phyloP scores from a whole-genome alignment of 2,113 vertebrate species.

The Pholis gunnellus region DNA sequence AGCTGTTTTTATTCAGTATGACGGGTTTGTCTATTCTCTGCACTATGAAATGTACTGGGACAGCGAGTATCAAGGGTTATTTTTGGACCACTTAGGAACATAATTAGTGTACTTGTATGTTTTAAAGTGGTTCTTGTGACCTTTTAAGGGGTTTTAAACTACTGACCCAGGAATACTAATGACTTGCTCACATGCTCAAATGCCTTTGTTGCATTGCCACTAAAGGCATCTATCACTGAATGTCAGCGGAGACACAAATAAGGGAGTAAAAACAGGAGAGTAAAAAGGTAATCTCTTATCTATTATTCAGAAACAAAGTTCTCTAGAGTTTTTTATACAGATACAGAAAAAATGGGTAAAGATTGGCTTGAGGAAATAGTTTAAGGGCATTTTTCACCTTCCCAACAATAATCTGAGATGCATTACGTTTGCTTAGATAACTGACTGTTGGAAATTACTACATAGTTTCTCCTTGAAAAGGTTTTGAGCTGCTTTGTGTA shows the following conservation, averaged over 20 bases:
- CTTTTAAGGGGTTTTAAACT: background rate
- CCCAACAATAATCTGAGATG: conserved; percentile 1
- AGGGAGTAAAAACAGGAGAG: background rate
- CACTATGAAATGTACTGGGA: background rate
- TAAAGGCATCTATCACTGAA: conserved; percentile 5
- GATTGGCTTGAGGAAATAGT: background rate
- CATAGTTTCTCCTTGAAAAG: background rate
- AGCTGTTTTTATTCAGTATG: background rate
- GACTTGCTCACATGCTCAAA: conserved; percentile 1
- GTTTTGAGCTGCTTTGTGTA: background rate
- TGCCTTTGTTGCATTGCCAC: background rate
- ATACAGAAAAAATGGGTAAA: background rate
- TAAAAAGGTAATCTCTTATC: background rate
- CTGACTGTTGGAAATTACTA: background rate
- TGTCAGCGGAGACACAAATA: background rate
- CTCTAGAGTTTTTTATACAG: too few relatives aligned
- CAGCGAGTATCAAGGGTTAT: background rate
- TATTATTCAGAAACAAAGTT: background rate
- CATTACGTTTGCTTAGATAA: conserved; percentile 5
- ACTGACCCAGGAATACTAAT: background rate
- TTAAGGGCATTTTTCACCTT: background rate
- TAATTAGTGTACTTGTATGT: background rate
- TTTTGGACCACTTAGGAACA: background rate
- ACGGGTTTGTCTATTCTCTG: background rate
- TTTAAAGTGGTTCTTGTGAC: background rate